Conservation (phyloP, 2,888 invertebrate genomes). For the Oscheius sp. region DNA sequence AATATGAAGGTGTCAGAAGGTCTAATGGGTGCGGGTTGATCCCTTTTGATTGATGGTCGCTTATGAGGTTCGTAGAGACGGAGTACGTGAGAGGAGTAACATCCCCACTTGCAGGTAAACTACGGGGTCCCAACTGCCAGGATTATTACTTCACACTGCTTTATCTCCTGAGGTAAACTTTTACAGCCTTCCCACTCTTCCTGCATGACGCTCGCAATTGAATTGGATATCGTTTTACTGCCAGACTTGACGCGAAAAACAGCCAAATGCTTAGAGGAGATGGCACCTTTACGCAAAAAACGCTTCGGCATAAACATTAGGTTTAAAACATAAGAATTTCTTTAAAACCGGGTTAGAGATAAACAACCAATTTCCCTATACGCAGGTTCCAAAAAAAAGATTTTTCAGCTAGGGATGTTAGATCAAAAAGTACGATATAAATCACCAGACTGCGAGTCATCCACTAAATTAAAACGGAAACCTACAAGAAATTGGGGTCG, state of each 20-base stretch:
- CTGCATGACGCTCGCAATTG: not conserved
- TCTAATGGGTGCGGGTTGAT: constrained; percentile 9
- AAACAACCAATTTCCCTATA: no score
- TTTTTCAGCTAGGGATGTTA: no score
- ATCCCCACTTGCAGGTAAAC: no score
- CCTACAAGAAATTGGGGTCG: no score
- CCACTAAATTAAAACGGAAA: no score
- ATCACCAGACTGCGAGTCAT: no score
- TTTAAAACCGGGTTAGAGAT: no score
- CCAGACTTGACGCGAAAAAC: not conserved
- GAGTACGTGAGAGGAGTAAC: not conserved
- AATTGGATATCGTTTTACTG: constrained; percentile 1
- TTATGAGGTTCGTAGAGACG: constrained; percentile 11
- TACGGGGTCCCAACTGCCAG: not conserved
- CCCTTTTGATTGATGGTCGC: constrained; percentile 28
- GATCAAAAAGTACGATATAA: no score
- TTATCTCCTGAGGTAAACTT: not conserved
- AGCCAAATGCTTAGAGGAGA: not conserved
- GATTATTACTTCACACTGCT: not conserved
- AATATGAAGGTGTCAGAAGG: constrained; percentile 15
- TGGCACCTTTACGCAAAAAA: no score
- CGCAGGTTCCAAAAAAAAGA: no score
- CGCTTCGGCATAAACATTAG: no score
- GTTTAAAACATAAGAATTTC: no score
- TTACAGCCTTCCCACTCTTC: not conserved